Evolutionary conservation across 2,113 vertebrate genomes (phyloP), one percentile per base, ranked within the genome.

Genomic region (Holacanthus passer): DNA sequence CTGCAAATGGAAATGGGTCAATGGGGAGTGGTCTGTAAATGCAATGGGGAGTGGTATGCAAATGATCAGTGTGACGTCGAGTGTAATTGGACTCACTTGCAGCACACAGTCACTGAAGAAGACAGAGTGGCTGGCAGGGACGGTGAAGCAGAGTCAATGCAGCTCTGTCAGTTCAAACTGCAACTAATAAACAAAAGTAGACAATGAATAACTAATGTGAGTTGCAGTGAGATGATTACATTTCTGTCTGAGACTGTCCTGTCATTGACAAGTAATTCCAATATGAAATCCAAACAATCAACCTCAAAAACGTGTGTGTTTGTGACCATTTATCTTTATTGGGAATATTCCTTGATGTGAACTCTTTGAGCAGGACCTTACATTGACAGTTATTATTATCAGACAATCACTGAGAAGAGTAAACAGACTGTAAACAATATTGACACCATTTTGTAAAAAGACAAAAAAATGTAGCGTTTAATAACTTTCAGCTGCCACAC

Each of bases 401-500:
- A 27, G 37, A 63, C 22, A 35, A 59, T 73, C 32, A 35, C 19
- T 74, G 20, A 60, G 22, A 47, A 31, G 5, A 65, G 31, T 71
- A 48, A 11, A 47, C 20, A 29, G 22, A 32, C 22, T 59, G n/a
- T 66, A 20, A 66, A 22, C 19, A 68, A 58, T 52, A 67, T 8
- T 66, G 32, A 62, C 22, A 68, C 11, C 1, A 37, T 66, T 77
- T 31, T 63, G 17, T 41, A 55, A 52, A 67, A 43, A n/a, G 5
- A 20, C 4, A 32, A 11, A 45, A 37, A 77, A 35, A 22, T 37
- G 8, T 37, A 47, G 68, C n/a, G 48, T 76, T 72, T 77, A 77
- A 64, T 63, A 68, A 58, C 27, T 75, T 68, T 81, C n/a, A 79
- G 48, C 79, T 77, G 63, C 56, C 78, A 82, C 19, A 62, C 2